These are phyloP conservation scores for Drosophila repletoides DNA, from an alignment of 1,140 invertebrate species.

Conservation along the genomic window DNA sequence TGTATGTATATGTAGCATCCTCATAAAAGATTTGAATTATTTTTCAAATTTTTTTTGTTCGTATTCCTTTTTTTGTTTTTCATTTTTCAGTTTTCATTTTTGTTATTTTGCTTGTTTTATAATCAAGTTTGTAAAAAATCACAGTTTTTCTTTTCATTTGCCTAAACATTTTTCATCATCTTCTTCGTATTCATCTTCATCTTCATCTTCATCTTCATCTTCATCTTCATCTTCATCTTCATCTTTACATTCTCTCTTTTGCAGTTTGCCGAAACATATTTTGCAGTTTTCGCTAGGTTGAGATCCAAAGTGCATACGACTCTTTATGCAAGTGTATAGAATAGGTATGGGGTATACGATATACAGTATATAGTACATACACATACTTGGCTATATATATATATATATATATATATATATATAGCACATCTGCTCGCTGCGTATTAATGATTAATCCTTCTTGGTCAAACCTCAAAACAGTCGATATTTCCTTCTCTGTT, in stretches of 20 bases:
- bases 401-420: neutral
- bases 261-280: constrained; percentile 24
- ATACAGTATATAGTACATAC: no score
- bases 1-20: constrained; percentile 5
- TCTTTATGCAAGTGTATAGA: constrained; percentile 9
- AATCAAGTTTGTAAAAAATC: constrained; percentile 81
- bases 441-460: constrained; percentile 1
- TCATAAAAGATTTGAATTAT: constrained; percentile 12
- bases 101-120: constrained; percentile 53
- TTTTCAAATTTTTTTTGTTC: neutral
- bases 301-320: constrained; percentile 34
- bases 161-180: constrained; percentile 68
- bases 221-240: constrained; percentile 26
- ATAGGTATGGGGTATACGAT: neutral
- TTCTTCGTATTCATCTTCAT: constrained; percentile 15
- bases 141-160: constrained; percentile 79
- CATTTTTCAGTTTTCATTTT: constrained; percentile 13
- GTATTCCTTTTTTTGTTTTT: constrained; percentile 20
- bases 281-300: constrained; percentile 24
- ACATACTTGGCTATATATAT: no score
- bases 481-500: no score
- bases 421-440: neutral
- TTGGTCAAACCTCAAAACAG: neutral
- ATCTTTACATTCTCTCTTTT: constrained; percentile 22
- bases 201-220: constrained; percentile 28